phyloP scores from a whole-genome alignment of 2,888 invertebrate genomes.

The Polydesmus complanatus region DNA sequence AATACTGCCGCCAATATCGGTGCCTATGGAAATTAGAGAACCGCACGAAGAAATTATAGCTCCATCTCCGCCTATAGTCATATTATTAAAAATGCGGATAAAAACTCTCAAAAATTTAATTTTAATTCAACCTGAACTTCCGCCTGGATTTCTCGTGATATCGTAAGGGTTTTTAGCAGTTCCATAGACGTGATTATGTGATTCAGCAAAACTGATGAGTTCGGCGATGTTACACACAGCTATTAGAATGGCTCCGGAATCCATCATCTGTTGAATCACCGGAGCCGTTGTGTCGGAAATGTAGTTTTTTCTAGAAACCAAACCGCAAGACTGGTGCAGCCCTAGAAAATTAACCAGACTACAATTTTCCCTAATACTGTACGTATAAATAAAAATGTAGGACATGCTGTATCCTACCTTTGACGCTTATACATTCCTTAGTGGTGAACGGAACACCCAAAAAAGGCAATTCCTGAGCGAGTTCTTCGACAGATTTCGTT shows the following conservation, averaged over 20 bases:
- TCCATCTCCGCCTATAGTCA: conserved; percentile 21
- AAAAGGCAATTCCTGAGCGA: conserved; percentile 49
- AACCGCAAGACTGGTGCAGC: conserved; percentile 65
- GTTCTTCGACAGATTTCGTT: conserved; percentile 46
- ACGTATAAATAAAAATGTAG: too few relatives aligned
- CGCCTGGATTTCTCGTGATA: conserved; percentile 55
- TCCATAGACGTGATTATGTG: conserved; percentile 61
- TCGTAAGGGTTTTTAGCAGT: conserved; percentile 72
- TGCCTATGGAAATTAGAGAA: conserved; percentile 33
- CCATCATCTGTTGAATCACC: conserved; percentile 45
- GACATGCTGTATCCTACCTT: too few relatives aligned
- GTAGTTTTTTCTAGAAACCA: conserved; percentile 48
- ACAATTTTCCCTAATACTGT: too few relatives aligned
- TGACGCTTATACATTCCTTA: conserved; percentile 31
- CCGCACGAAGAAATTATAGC: conserved; percentile 9
- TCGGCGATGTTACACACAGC: conserved; percentile 76
- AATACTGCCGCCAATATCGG: conserved; percentile 42
- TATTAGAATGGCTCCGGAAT: conserved; percentile 65
- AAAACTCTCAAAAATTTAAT: background rate
- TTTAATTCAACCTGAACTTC: conserved; percentile 61
- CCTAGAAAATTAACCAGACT: too few relatives aligned
- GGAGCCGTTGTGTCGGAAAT: conserved; percentile 53
- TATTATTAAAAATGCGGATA: background rate
- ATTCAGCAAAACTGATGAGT: conserved; percentile 76
- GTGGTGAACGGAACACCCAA: conserved; percentile 32